Evolutionary conservation across 2,888 invertebrate genomes (phyloP).

Genomic region (Crossocerus cetratus): DNA sequence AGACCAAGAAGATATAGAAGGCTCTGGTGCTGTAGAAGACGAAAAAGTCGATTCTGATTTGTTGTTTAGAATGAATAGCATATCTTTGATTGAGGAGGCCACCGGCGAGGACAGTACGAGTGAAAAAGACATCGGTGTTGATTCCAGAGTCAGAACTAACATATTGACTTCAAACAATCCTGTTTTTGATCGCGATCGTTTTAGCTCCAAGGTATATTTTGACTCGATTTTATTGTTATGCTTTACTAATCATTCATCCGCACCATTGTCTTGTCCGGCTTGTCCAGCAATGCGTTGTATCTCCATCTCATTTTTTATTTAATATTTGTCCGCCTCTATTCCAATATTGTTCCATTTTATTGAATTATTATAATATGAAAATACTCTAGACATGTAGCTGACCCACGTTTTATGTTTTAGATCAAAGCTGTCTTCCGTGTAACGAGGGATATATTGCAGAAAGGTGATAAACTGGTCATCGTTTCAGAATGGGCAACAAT

Average conservation of each 20-base stretch:
- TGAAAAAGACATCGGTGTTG: conserved; percentile 74
- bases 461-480: conserved; percentile 86
- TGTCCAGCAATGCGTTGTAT: too few relatives aligned
- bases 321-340: too few relatives aligned
- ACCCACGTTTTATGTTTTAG: conserved; percentile 59
- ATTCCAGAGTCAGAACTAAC: conserved; percentile 80
- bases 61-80: conserved; percentile 46
- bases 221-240: too few relatives aligned
- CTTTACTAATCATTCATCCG: too few relatives aligned
- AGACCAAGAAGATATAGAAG: conserved; percentile 73
- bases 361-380: neutral
- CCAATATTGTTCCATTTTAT: neutral
- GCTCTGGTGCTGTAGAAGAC: conserved; percentile 74
- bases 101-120: conserved; percentile 30
- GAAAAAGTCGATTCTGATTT: conserved; percentile 50
- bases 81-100: conserved; percentile 42
- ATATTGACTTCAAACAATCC: conserved; percentile 85
- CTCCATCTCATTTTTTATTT: too few relatives aligned
- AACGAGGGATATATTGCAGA: conserved; percentile 76
- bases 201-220: conserved; percentile 81
- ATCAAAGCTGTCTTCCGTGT: conserved; percentile 81
- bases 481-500: conserved; percentile 97
- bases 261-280: too few relatives aligned
- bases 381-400: neutral
- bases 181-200: conserved; percentile 81